Conservation (phyloP, 2,113 vertebrate genomes). For the Nannobrachium achirus region DNA sequence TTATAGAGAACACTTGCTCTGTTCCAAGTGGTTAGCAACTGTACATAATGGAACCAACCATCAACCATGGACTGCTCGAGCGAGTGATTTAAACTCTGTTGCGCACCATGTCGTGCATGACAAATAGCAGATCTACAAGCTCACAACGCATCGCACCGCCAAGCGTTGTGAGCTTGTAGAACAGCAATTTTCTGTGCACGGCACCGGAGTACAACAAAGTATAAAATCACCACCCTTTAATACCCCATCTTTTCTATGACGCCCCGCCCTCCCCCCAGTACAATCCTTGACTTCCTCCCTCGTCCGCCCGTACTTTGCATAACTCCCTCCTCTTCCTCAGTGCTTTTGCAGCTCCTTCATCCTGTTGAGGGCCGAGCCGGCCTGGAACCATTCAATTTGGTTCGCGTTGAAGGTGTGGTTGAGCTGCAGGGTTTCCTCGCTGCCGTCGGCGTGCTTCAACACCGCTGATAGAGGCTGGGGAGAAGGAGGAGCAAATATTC, state of each 20-base stretch:
- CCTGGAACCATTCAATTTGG: constrained; percentile 95
- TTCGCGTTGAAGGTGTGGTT: constrained; percentile 97
- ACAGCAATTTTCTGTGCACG: too few relatives aligned
- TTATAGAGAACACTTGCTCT: constrained; percentile 18
- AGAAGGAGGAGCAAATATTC: constrained; percentile 35
- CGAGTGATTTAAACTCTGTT: too few relatives aligned
- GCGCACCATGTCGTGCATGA: too few relatives aligned
- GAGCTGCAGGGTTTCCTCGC: constrained; percentile 86
- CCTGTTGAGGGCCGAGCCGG: constrained; percentile 95
- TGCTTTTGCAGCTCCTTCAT: constrained; percentile 91
- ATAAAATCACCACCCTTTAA: constrained; percentile 20
- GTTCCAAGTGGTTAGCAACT: constrained; percentile 31
- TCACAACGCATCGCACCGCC: too few relatives aligned
- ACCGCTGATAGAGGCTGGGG: constrained; percentile 86
- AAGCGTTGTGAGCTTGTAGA: too few relatives aligned
- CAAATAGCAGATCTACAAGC: too few relatives aligned
- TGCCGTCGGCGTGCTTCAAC: constrained; percentile 93
- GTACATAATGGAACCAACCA: constrained; percentile 35
- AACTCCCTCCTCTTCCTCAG: constrained; percentile 85
- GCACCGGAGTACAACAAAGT: not conserved
- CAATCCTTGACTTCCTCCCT: constrained; percentile 8
- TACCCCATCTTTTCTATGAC: constrained; percentile 11
- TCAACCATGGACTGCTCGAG: too few relatives aligned
- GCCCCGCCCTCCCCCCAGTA: constrained; percentile 16
- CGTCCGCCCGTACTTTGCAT: too few relatives aligned